Conservation (phyloP, 2,888 invertebrate species). For the Temnothorax rugatulus region DNA sequence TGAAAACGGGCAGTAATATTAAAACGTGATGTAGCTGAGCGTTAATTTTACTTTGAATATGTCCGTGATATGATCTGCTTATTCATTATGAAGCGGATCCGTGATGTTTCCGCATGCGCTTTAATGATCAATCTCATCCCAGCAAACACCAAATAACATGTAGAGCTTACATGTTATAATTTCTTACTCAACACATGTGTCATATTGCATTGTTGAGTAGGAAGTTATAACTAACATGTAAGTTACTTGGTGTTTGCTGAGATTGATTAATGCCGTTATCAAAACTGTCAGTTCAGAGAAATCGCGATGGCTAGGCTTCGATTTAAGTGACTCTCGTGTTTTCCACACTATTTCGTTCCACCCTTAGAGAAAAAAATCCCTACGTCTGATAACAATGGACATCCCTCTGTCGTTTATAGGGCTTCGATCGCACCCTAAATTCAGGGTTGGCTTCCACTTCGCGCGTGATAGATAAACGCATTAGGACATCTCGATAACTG, state of each 20-base stretch:
- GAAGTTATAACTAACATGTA: no score
- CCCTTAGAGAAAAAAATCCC: slow-evolving; percentile 37
- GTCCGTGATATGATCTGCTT: slow-evolving; percentile 7
- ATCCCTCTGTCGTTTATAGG: slow-evolving; percentile 53
- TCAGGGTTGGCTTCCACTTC: slow-evolving; percentile 31
- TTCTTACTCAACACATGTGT: no score
- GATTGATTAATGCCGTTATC: slow-evolving; percentile 50
- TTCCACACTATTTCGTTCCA: slow-evolving; percentile 64
- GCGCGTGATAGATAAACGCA: slow-evolving; percentile 64
- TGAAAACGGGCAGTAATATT: slow-evolving; percentile 23
- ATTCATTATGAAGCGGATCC: not conserved
- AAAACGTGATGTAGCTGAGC: slow-evolving; percentile 37
- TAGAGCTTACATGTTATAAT: no score
- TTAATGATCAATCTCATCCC: not conserved
- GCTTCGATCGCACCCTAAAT: slow-evolving; percentile 41
- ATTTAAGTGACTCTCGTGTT: slow-evolving; percentile 73
- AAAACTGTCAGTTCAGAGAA: slow-evolving; percentile 16
- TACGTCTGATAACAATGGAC: slow-evolving; percentile 64
- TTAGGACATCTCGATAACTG: slow-evolving; percentile 64
- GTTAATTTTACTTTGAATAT: slow-evolving; percentile 39
- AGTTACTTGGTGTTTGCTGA: no score
- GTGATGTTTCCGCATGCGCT: not conserved
- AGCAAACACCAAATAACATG: no score
- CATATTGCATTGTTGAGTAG: no score
- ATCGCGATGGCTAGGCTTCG: slow-evolving; percentile 63